These are phyloP conservation scores for Rutpela maculata DNA, from an alignment of 2,888 invertebrate genomes.

Conservation along the genomic window DNA sequence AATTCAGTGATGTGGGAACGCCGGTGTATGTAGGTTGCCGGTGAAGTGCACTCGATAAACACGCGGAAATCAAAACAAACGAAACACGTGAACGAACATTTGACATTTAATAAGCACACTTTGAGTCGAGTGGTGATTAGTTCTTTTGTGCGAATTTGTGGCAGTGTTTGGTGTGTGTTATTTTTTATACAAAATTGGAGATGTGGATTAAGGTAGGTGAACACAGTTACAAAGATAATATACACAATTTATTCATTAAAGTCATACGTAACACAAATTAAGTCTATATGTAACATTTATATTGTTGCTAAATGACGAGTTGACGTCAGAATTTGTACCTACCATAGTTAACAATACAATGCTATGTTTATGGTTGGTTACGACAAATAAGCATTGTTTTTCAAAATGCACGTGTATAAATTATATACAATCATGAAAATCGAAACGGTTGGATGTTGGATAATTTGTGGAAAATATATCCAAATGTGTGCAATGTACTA, in stretches of 20 bases:
- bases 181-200: neutral
- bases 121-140: neutral
- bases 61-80: constrained; percentile 38
- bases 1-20: constrained; percentile 33
- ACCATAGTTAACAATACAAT: constrained; percentile 23
- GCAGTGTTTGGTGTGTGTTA: constrained; percentile 12
- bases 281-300: neutral
- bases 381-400: neutral
- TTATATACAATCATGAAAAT: neutral
- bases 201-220: neutral
- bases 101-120: constrained; percentile 8
- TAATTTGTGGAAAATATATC: neutral
- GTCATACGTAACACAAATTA: neutral
- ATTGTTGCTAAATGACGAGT: constrained; percentile 11
- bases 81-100: constrained; percentile 32
- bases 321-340: constrained; percentile 22
- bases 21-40: constrained; percentile 18
- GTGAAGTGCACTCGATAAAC: neutral
- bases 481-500: too few relatives aligned
- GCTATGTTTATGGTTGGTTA: neutral
- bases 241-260: neutral
- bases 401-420: neutral
- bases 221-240: neutral
- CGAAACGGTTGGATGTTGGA: neutral
- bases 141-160: constrained; percentile 4